These are phyloP conservation scores for Trisateles emortualis DNA, from an alignment of 2,888 invertebrate genomes.

Conservation along the genomic window DNA sequence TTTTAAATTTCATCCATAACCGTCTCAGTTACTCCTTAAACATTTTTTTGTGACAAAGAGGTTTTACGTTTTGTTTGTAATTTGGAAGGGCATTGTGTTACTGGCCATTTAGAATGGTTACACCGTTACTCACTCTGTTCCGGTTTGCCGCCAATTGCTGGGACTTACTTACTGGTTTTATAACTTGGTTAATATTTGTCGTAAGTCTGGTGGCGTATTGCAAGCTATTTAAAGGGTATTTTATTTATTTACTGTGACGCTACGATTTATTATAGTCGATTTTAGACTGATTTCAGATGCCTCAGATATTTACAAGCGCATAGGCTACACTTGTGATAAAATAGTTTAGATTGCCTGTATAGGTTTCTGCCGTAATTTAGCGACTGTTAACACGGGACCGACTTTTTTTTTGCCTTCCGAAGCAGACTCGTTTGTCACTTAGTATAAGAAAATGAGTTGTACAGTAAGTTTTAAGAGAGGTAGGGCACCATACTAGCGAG, in stretches of 20 bases:
- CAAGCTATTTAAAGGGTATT: conserved; percentile 1
- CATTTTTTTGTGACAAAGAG: conserved; percentile 43
- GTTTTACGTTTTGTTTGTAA: conserved; percentile 35
- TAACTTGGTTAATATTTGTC: conserved; percentile 36
- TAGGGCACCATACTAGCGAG: no score
- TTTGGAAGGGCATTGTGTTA: conserved; percentile 38
- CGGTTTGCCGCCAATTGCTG: conserved; percentile 25
- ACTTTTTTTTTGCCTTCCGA: no score
- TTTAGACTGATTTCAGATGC: no score
- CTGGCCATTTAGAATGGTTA: conserved; percentile 42
- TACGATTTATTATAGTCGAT: no score
- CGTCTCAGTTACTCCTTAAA: conserved; percentile 33
- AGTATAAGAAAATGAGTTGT: no score
- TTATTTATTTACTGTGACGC: not conserved
- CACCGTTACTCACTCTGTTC: conserved; percentile 35
- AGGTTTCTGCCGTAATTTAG: no score
- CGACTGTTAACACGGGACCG: no score
- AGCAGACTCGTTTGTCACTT: no score
- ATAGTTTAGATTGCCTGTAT: no score
- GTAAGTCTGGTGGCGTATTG: conserved; percentile 15
- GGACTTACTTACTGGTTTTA: conserved; percentile 39
- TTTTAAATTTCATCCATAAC: conserved; percentile 19
- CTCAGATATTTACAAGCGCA: no score
- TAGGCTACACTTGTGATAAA: no score
- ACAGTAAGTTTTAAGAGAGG: no score